Conservation (phyloP, 2,797 vertebrate species). For the Apogon hyalosoma region DNA sequence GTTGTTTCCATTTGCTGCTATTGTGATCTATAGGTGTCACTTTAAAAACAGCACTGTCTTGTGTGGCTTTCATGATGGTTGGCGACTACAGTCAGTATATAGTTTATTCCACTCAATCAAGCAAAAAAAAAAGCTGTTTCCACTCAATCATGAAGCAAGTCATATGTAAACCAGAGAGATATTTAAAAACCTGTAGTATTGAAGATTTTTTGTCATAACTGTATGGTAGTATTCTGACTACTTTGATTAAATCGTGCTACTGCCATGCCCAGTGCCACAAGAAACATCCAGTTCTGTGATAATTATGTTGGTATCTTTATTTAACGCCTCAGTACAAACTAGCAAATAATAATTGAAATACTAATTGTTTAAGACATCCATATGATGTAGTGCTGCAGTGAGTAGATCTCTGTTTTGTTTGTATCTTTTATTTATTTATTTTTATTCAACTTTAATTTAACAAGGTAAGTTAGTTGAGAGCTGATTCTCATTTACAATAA, state of each 20-base stretch:
- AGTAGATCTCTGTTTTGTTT: too few species aligned
- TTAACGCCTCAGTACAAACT: not conserved
- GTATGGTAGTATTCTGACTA: conserved; percentile 1
- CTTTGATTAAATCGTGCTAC: conserved; percentile 36
- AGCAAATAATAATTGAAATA: too few species aligned
- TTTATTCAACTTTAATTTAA: too few species aligned
- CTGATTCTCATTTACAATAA: too few species aligned
- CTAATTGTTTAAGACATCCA: too few species aligned
- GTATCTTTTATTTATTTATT: too few species aligned
- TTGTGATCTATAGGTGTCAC: conserved; percentile 41
- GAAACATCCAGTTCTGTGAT: not conserved
- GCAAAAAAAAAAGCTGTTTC: conserved; percentile 23
- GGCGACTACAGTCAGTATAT: conserved; percentile 13
- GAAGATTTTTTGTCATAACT: too few species aligned
- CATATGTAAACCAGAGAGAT: conserved; percentile 11
- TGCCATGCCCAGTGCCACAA: not conserved
- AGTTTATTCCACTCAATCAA: conserved; percentile 7
- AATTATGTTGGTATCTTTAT: conserved; percentile 4
- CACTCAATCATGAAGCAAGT: not conserved
- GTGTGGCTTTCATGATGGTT: conserved; percentile 31
- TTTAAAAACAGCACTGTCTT: conserved; percentile 24
- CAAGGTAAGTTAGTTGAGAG: too few species aligned
- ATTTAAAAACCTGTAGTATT: not conserved
- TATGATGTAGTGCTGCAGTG: too few species aligned
- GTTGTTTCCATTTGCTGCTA: conserved; percentile 38